Percentiles rank a stretch among this genome's conserved stretches.
Evolutionary conservation across 64 coral and sea anemone genomes (phyloP).

Genomic region (Acropora yongei): DNA sequence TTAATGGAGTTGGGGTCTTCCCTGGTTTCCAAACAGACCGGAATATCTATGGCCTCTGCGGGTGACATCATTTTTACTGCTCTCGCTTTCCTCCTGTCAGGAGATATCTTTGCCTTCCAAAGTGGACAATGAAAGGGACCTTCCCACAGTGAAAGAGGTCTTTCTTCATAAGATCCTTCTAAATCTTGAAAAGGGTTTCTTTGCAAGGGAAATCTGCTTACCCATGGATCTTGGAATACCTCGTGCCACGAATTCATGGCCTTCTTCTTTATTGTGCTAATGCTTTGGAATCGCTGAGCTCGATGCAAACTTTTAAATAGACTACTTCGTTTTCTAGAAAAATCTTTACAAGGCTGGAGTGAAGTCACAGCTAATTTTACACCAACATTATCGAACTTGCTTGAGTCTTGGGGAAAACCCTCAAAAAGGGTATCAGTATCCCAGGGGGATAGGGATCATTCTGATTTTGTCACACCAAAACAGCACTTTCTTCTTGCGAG

Average conservation of each 20-base stretch:
- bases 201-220: not conserved
- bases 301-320: not conserved
- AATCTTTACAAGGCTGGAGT: not conserved
- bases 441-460: not conserved
- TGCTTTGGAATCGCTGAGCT: not conserved
- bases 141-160: not conserved
- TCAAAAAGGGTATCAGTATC: not conserved
- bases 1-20: not conserved
- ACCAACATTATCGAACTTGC: not conserved
- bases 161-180: conserved; percentile 48
- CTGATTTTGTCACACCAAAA: not conserved
- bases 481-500: not conserved
- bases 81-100: not conserved
- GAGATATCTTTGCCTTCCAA: not conserved
- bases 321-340: not conserved
- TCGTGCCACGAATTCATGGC: not conserved
- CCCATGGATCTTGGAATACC: not conserved
- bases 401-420: conserved; percentile 35
- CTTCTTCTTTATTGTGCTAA: not conserved
- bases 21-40: not conserved
- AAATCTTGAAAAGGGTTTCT: not conserved
- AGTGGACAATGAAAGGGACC: conserved; percentile 20
- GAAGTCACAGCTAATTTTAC: not conserved
- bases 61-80: not conserved
- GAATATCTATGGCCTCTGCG: too few species aligned